Evolutionary conservation across 2,113 vertebrate genomes (phyloP).

Genomic region (Tragelaphus scriptus): DNA sequence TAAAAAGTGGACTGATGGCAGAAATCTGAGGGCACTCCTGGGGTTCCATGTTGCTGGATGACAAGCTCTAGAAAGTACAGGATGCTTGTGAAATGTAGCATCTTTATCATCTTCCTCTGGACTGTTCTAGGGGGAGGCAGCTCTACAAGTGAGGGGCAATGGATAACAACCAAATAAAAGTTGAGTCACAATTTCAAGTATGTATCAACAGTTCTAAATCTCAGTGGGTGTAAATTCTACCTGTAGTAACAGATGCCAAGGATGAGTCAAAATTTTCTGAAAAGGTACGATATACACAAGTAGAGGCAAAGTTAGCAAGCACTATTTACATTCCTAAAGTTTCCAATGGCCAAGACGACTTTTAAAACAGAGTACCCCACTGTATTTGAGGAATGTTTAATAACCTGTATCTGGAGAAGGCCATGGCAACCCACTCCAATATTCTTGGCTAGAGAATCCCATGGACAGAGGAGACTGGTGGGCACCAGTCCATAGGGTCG

Average conservation of each 20-base stretch:
- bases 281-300: neutral
- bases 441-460: neutral
- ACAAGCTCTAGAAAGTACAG: neutral
- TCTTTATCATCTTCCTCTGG: neutral
- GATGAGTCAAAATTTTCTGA: neutral
- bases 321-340: constrained; percentile 23
- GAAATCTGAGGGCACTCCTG: neutral
- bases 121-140: neutral
- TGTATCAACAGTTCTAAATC: neutral
- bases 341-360: constrained; percentile 12
- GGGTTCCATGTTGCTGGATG: neutral
- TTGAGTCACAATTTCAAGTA: neutral
- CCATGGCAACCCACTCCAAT: neutral
- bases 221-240: neutral
- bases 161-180: neutral
- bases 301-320: neutral
- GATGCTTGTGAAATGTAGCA: neutral
- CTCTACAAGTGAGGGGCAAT: neutral
- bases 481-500: neutral
- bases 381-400: constrained; percentile 24
- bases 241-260: neutral
- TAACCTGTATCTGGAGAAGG: neutral
- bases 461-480: neutral
- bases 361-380: neutral
- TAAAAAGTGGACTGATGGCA: neutral